Evolutionary conservation across 1,140 invertebrate genomes (phyloP), one percentile per base, ranked within the genome.

Genomic region (Bombus confusus): DNA sequence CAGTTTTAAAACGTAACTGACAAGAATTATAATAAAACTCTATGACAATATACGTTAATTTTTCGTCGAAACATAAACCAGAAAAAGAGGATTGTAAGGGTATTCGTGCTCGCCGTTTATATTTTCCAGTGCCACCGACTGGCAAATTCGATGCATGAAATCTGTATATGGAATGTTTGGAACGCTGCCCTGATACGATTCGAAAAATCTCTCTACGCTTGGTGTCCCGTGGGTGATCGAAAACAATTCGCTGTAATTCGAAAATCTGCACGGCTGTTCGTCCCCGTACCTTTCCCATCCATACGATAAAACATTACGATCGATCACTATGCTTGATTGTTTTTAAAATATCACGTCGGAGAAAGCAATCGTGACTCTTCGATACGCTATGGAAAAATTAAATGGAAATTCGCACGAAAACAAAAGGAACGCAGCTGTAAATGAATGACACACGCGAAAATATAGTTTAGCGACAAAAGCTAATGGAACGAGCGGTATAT

Each of bases 241-340:
- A 71, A 71, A 71, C 37, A 28, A 39, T 39, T 71, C 68, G 22
- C 68, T n/a, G 25, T 41, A 71, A 71, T 71, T 71, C 69, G 39
- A n/a, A 71, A 71, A 71, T 41, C 69, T 71, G 39, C 12, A 18
- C 47, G 1, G 6, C 18, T 3, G 25, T 6, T 12, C 69, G 28
- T 71, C n/a, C 39, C 9, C 69, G 37, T 71, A 41, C 8, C 9
- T 71, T 71, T 71, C 0, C 31, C 66, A 18, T 25, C 22, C 66
- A 15, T 41, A n/a, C 69, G 18, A 15, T 41, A 12, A 41, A 37
- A 41, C 37, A 37, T 71, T 41, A 71, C 69, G 34, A 15, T 41
- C 37, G 28, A n/a, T 41, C 39, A 28, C 37, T 8, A 15, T 12
- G 37, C 37, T 13, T 41, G 12, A 39, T 6, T n/a, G 3, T 39